phyloP scores from a whole-genome alignment of 1,140 invertebrate genomes.

The Cotesia vestalis region DNA sequence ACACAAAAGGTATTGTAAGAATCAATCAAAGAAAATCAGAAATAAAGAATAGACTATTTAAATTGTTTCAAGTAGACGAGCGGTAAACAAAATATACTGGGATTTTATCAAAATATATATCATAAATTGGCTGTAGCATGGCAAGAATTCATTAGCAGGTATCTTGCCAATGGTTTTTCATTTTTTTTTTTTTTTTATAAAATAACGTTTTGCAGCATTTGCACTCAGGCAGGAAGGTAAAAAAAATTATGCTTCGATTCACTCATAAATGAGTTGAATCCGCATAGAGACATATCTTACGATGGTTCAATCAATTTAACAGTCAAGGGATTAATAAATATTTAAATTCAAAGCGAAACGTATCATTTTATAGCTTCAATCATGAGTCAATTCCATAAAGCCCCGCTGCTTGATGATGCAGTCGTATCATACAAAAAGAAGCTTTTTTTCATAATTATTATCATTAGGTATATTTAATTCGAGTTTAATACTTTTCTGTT shows the following conservation, averaged over 20 bases:
- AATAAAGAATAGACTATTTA: background rate
- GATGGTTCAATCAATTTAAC: background rate
- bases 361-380: constrained; percentile 21
- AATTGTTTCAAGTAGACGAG: constrained; percentile 11
- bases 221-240: background rate
- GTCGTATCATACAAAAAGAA: constrained; percentile 11
- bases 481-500: constrained; percentile 18
- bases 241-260: constrained; percentile 4
- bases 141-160: constrained; percentile 41
- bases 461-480: constrained; percentile 12
- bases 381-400: constrained; percentile 15
- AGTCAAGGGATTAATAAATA: constrained; percentile 2
- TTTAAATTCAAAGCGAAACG: constrained; percentile 20
- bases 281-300: background rate
- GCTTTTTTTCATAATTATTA: constrained; percentile 9
- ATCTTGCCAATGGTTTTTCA: background rate
- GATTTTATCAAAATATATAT: constrained; percentile 4
- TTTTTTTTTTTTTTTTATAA: background rate
- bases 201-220: constrained; percentile 13
- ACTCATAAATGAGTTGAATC: background rate
- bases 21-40: background rate
- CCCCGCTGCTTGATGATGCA: background rate
- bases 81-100: constrained; percentile 4
- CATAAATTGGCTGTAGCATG: constrained; percentile 24
- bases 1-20: background rate